Percentiles rank a stretch among this genome's conserved stretches.
These are phyloP conservation scores for Dromaius novaehollandiae DNA, from an alignment of 2,113 vertebrate species.

Conservation along the genomic window DNA sequence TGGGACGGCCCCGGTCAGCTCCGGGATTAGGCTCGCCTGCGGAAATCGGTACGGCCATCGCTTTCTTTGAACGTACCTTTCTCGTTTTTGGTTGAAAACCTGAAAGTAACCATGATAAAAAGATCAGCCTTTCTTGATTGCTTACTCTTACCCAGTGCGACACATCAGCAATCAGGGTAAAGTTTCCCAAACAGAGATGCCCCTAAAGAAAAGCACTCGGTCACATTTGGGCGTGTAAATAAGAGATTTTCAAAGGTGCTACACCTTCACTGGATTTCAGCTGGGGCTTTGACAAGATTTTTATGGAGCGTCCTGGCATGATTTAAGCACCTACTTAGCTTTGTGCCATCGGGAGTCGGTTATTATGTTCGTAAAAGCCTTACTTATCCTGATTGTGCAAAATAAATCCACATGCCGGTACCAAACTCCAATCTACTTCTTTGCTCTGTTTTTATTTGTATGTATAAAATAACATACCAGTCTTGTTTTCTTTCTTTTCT, in stretches of 20 bases:
- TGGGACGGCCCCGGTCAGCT: no score
- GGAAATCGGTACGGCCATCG: rapidly evolving
- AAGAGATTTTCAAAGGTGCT: background rate
- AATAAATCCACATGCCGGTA: rapidly evolving
- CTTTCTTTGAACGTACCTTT: background rate
- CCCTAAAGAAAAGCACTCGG: background rate
- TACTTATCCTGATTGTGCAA: background rate
- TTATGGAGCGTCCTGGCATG: background rate
- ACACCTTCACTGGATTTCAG: background rate
- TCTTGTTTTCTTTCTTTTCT: background rate
- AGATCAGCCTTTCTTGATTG: rapidly evolving
- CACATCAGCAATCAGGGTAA: background rate
- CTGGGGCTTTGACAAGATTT: background rate
- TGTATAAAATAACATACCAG: background rate
- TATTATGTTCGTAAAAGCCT: rapidly evolving
- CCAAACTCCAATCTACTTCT: background rate
- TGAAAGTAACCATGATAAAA: background rate
- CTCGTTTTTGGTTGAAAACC: background rate
- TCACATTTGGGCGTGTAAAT: background rate
- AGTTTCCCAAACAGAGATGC: background rate
- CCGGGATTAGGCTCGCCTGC: rapidly evolving
- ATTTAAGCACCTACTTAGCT: background rate
- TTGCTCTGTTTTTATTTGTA: background rate
- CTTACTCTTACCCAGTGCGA: background rate
- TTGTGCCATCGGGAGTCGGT: background rate